Base-by-base conservation (phyloP, 2,797 vertebrate genomes). In the Anabacerthia variegaticeps region DNA sequence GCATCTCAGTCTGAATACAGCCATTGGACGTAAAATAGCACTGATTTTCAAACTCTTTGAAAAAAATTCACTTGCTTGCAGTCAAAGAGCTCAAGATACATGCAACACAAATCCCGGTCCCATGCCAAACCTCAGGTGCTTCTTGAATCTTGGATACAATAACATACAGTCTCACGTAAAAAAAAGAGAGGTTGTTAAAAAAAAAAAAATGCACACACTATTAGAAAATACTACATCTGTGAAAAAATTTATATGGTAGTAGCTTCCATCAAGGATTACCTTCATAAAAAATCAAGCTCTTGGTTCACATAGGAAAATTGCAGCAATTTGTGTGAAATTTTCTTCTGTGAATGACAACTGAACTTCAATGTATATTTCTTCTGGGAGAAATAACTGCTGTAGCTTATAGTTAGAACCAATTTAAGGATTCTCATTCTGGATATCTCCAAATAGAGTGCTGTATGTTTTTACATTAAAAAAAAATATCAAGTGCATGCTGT, bases 131-230 rank as follows among this genome's bases (percentile, higher is more conserved):
- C 27, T 62, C 46, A 62, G 20, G 37, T 1, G 1, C 30, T 83
- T 90, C 43, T 85, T 90, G 76, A 49, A 54, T 73, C n/a, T 80
- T 23, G 7, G 20, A 55, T 63, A 67, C 14, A 89, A 37, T 65
- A 41, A 79, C 21, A 79, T 27, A 61, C 36, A 90, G 26, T 12
- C 1, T 36, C 22, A 22, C 0, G 0, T 62, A 5, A 5, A 1
- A 41, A 48, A 37, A 56, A 23, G 12, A 41, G 3, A 79, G 44
- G 17, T 13, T 61, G 24, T 46, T 22, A n/a, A 51, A 48, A 71
- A 43, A 48, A 71, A 43, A 19, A 22, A 63, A 75, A 49, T 30
- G 30, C 27, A 27, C n/a, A 68, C 34, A 19, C 20, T 43, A 9
- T 37, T 37, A 79, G 28, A 69, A 95, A 91, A 76, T 12, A 79